Conservation (phyloP, 2,888 invertebrate genomes). For the Oscheius sp. region DNA sequence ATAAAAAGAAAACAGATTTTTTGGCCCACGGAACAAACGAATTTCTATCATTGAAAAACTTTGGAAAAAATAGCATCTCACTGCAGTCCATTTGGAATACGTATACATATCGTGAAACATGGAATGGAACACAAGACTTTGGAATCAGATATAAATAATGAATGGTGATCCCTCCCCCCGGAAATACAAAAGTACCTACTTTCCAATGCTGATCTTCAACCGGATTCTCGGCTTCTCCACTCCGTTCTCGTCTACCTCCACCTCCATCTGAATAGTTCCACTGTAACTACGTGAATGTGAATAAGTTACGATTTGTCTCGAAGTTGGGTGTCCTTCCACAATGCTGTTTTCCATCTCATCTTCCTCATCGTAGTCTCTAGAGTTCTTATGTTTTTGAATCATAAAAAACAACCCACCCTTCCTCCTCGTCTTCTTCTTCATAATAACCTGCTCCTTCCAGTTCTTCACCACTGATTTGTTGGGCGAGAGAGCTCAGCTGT, state of each 20-base stretch:
- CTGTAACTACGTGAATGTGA: not conserved
- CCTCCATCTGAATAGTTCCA: slow-evolving; percentile 36
- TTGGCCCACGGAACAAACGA: no score
- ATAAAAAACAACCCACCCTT: not conserved
- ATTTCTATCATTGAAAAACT: no score
- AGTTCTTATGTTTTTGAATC: not conserved
- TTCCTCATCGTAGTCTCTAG: slow-evolving; percentile 34
- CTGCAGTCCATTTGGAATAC: no score
- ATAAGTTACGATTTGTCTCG: slow-evolving; percentile 41
- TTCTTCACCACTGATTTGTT: slow-evolving; percentile 45
- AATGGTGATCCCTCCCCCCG: no score
- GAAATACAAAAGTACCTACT: slow-evolving; percentile 3
- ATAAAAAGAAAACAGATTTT: no score
- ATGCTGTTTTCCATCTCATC: slow-evolving; percentile 44
- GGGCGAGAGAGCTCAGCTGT: slow-evolving; percentile 42
- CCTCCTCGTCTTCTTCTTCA: slow-evolving; percentile 44
- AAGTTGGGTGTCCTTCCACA: slow-evolving; percentile 49
- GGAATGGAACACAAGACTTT: no score
- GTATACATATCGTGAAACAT: no score
- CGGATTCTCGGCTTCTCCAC: slow-evolving; percentile 37
- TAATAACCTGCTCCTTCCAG: slow-evolving; percentile 35
- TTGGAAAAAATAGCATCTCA: no score
- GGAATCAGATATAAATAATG: no score
- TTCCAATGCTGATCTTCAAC: slow-evolving; percentile 44
- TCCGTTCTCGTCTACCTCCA: slow-evolving; percentile 30